A percentile compares a stretch with the other conserved stretches of the same genome.
phyloP scores from a whole-genome alignment of 2,113 vertebrate genomes.

The Cacatua alba region DNA sequence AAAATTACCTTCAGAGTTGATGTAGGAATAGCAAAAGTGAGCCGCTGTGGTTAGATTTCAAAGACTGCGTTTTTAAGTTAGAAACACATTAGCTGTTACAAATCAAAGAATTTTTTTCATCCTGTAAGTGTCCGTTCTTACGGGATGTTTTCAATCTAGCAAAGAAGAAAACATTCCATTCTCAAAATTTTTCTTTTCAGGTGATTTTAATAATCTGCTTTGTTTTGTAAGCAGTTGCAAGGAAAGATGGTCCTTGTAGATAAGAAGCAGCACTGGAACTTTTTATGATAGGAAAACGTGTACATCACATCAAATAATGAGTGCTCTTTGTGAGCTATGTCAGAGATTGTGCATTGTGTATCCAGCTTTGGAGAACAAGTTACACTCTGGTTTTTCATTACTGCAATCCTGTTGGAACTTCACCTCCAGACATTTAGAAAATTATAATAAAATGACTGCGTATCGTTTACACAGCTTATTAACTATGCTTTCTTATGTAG shows the following conservation, averaged over 20 bases:
- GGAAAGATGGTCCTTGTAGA: not conserved
- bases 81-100: not conserved
- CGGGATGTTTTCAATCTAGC: not conserved
- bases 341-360: not conserved
- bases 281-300: not conserved
- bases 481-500: not conserved
- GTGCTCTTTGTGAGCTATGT: not conserved
- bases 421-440: conserved; percentile 1
- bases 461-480: conserved; percentile 50
- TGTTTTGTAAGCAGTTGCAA: not conserved
- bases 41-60: not conserved
- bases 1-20: not conserved
- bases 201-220: not conserved
- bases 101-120: not conserved
- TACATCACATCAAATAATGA: not conserved
- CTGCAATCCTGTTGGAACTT: conserved; percentile 23
- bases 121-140: not conserved
- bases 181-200: not conserved
- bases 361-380: conserved; percentile 7
- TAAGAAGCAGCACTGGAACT: not conserved
- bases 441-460: not conserved
- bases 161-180: not conserved
- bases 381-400: conserved; percentile 37
- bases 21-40: not conserved
- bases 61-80: conserved; percentile 8